Conservation (phyloP, 2,888 invertebrate species). For the Phyllotreta cruciferae region DNA sequence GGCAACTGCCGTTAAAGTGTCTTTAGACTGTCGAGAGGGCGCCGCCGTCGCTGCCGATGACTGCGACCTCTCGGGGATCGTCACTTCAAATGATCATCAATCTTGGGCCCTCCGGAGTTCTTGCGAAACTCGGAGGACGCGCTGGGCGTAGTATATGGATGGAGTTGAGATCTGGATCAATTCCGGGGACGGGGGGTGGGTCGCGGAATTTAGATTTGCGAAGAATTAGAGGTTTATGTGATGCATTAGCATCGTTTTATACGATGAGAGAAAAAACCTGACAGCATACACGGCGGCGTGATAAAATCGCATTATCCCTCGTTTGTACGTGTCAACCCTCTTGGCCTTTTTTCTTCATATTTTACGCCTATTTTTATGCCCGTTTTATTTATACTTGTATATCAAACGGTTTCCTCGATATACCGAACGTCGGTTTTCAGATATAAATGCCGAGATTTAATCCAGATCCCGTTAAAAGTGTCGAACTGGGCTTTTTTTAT, state of each 20-base stretch:
- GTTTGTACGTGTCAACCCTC: slow-evolving; percentile 20
- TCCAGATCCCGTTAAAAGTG: slow-evolving; percentile 28
- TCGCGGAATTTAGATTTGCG: too few relatives aligned
- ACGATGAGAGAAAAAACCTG: background rate
- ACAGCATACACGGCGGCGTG: background rate
- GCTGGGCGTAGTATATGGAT: too few relatives aligned
- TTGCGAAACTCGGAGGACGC: slow-evolving; percentile 13
- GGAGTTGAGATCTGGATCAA: too few relatives aligned
- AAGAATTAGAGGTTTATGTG: too few relatives aligned
- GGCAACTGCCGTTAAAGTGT: slow-evolving; percentile 34
- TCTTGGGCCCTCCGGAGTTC: slow-evolving; percentile 28
- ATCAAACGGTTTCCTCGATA: slow-evolving; percentile 20
- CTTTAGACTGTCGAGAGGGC: slow-evolving; percentile 29
- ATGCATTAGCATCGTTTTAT: too few relatives aligned
- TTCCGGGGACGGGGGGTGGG: too few relatives aligned
- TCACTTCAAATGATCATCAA: slow-evolving; percentile 36
- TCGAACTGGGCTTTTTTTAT: slow-evolving; percentile 30
- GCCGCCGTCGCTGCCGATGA: slow-evolving; percentile 18
- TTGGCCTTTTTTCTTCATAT: slow-evolving; percentile 16
- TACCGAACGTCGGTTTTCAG: slow-evolving; percentile 22
- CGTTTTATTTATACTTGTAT: slow-evolving; percentile 23
- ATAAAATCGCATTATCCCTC: slow-evolving; percentile 15
- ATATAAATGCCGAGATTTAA: slow-evolving; percentile 25
- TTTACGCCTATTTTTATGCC: slow-evolving; percentile 22
- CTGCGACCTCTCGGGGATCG: slow-evolving; percentile 28